A percentile compares a stretch with the other conserved stretches of the same genome.
Conservation (phyloP, 2,797 vertebrate species). For the Pelobates cultripes region DNA sequence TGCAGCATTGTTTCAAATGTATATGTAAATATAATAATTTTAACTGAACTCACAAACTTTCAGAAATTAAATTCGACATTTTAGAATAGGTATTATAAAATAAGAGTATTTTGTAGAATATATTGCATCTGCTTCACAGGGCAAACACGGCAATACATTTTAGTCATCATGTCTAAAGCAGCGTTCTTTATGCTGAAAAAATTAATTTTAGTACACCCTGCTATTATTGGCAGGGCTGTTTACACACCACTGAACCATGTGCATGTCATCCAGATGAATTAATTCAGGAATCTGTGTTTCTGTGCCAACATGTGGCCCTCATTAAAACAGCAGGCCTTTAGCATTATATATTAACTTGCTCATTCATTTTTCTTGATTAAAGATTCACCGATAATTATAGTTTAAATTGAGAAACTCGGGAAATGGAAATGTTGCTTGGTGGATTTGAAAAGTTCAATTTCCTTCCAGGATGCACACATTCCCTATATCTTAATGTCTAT, state of each 20-base stretch:
- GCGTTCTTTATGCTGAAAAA: too few relatives aligned
- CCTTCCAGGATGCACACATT: neutral
- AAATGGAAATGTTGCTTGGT: neutral
- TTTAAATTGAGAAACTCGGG: neutral
- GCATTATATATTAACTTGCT: slow-evolving; percentile 35
- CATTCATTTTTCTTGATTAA: slow-evolving; percentile 28
- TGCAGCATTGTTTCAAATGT: too few relatives aligned
- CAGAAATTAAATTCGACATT: too few relatives aligned
- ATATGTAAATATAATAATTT: too few relatives aligned
- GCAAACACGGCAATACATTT: too few relatives aligned
- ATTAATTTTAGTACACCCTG: neutral
- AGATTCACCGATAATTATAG: slow-evolving; percentile 12
- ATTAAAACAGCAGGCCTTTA: slow-evolving; percentile 46
- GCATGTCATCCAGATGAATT: slow-evolving; percentile 45
- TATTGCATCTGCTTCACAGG: too few relatives aligned
- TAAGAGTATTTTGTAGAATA: too few relatives aligned
- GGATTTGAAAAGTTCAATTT: neutral
- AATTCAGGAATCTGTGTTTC: slow-evolving; percentile 20
- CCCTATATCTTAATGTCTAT: neutral
- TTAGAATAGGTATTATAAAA: too few relatives aligned
- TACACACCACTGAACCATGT: slow-evolving; percentile 13
- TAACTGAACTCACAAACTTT: too few relatives aligned
- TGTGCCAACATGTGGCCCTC: slow-evolving; percentile 47
- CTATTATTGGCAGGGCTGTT: slow-evolving; percentile 4
- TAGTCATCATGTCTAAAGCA: too few relatives aligned